Evolutionary conservation across 2,113 vertebrate species (phyloP).

Genomic region (Myanophis thanlyinensis): DNA sequence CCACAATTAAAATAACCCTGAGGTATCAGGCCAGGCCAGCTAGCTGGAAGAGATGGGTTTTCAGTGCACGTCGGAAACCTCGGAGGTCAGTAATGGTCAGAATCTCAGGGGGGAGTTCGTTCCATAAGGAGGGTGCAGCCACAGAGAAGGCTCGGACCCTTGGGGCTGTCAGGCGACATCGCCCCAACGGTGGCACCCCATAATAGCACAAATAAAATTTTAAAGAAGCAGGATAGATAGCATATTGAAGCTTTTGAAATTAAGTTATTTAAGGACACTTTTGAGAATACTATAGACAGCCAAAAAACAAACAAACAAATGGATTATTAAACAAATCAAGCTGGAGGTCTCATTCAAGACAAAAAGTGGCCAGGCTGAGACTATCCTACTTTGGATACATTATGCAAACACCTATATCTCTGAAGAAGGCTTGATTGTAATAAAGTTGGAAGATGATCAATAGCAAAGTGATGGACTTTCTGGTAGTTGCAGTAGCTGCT

Average conservation of each 20-base stretch:
- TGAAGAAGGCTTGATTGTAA: neutral
- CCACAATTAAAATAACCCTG: no score
- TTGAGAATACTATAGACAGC: neutral
- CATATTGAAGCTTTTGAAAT: neutral
- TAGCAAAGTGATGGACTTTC: neutral
- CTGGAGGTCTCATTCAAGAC: neutral
- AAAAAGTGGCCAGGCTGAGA: neutral
- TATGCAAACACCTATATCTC: neutral
- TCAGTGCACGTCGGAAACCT: no score
- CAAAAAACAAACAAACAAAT: neutral
- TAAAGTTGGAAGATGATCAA: neutral
- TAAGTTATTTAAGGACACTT: neutral
- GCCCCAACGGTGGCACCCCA: no score
- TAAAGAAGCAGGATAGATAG: neutral
- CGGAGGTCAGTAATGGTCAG: no score
- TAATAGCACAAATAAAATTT: neutral
- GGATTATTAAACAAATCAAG: neutral
- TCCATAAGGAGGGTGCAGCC: no score
- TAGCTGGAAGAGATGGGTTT: no score
- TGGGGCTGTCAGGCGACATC: no score
- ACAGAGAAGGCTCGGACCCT: no score
- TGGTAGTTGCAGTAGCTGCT: slow-evolving; percentile 30
- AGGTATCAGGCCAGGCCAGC: no score
- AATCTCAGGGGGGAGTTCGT: no score
- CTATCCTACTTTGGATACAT: neutral